Percentiles rank a stretch among this genome's conserved stretches.
Conservation (phyloP, 2,797 vertebrate genomes). For the Schizopygopsis malacanthus region DNA sequence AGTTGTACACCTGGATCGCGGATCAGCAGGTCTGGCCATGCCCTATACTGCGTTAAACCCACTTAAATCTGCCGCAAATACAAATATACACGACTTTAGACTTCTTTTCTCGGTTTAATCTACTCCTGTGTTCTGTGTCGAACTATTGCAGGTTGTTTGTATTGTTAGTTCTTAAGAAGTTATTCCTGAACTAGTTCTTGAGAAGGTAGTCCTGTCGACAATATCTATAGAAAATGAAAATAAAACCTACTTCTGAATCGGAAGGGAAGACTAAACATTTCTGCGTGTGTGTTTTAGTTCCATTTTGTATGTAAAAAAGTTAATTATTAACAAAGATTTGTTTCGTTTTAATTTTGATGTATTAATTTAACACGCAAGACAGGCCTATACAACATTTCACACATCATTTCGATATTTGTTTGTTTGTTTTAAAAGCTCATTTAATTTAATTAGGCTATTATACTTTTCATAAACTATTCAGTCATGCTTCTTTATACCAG, state of each 20-base stretch:
- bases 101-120: background rate
- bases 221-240: background rate
- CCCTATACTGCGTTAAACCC: background rate
- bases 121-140: background rate
- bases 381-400: background rate
- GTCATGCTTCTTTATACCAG: background rate
- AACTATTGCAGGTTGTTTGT: background rate
- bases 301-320: background rate
- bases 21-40: constrained; percentile 3
- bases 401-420: background rate
- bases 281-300: background rate
- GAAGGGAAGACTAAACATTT: background rate
- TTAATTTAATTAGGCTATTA: background rate
- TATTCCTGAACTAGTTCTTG: background rate
- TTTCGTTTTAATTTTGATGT: background rate
- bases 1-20: constrained; percentile 58
- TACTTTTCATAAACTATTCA: background rate
- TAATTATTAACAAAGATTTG: background rate
- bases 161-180: background rate
- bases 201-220: background rate
- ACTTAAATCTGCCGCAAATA: background rate
- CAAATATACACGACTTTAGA: background rate
- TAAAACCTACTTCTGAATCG: background rate
- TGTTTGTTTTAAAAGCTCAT: background rate
- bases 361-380: background rate